phyloP scores from a whole-genome alignment of 1,140 invertebrate species.

The Pseudoatta argentina region DNA sequence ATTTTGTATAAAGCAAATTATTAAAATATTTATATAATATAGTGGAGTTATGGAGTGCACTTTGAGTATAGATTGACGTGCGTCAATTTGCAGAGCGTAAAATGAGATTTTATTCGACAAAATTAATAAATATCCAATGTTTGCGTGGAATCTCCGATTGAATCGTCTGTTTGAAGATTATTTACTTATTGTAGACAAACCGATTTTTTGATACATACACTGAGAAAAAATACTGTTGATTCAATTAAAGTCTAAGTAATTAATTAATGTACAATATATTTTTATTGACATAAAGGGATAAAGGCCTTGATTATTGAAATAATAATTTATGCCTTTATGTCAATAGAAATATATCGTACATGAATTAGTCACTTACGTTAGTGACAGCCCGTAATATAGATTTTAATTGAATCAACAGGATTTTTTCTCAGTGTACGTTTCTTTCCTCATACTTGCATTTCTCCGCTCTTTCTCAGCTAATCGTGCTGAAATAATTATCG shows the following conservation, averaged over 20 bases:
- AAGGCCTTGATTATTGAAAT: no score
- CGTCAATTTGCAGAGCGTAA: not conserved
- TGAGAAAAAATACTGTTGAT: no score
- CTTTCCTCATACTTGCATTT: slow-evolving; percentile 42
- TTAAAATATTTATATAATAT: slow-evolving; percentile 35
- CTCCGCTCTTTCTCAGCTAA: slow-evolving; percentile 18
- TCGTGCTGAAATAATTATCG: slow-evolving; percentile 72
- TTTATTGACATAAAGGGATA: no score
- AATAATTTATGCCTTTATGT: no score
- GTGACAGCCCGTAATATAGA: no score
- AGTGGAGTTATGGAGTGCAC: not conserved
- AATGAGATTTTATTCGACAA: not conserved
- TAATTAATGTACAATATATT: no score
- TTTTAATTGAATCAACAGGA: no score
- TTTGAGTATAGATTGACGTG: not conserved
- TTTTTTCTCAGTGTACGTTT: not conserved
- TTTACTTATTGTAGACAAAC: slow-evolving; percentile 4
- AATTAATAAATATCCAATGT: not conserved
- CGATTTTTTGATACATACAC: not conserved
- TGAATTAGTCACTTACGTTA: no score
- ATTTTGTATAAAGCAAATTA: not conserved
- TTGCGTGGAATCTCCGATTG: not conserved
- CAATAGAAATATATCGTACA: no score
- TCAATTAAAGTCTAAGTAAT: no score
- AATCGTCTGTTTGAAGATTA: not conserved